Conservation (phyloP, 2,797 vertebrate species). For the Phoxinus dragarum region DNA sequence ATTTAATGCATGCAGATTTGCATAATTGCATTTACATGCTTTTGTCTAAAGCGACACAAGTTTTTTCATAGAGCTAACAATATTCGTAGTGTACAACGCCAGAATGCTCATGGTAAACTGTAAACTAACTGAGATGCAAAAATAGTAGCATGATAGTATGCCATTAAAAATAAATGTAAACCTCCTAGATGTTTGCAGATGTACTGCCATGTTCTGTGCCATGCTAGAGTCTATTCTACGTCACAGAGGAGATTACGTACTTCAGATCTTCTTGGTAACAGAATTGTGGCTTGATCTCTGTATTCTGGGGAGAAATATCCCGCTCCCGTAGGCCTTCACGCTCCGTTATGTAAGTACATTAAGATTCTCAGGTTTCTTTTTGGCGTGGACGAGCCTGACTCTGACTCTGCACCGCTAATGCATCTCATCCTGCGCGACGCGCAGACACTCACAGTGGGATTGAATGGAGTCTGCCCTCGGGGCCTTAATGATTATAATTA, state of each 20-base stretch:
- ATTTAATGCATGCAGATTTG: neutral
- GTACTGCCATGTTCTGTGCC: neutral
- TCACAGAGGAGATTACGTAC: constrained; percentile 21
- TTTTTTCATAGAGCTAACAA: neutral
- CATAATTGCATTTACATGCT: neutral
- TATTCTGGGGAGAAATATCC: constrained; percentile 31
- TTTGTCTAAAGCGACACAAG: neutral
- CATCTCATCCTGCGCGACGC: neutral
- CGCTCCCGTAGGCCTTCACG: neutral
- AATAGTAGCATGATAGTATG: neutral
- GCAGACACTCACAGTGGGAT: constrained; percentile 16
- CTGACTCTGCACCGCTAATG: neutral
- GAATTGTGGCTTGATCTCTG: constrained; percentile 29
- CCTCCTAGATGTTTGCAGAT: neutral
- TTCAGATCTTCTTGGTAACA: constrained; percentile 8
- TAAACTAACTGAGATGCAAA: neutral
- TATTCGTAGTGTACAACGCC: neutral
- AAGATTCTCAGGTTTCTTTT: constrained; percentile 33
- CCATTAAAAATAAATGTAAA: neutral
- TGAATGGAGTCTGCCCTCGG: constrained; percentile 40
- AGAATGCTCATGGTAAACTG: neutral
- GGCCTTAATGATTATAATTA: constrained; percentile 56
- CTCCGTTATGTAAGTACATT: constrained; percentile 46
- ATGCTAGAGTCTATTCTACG: neutral
- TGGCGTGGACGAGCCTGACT: neutral